A percentile compares a stretch with the other conserved stretches of the same genome.
Evolutionary conservation across 2,113 vertebrate genomes (phyloP).

Genomic region (Pangasianodon gigas): DNA sequence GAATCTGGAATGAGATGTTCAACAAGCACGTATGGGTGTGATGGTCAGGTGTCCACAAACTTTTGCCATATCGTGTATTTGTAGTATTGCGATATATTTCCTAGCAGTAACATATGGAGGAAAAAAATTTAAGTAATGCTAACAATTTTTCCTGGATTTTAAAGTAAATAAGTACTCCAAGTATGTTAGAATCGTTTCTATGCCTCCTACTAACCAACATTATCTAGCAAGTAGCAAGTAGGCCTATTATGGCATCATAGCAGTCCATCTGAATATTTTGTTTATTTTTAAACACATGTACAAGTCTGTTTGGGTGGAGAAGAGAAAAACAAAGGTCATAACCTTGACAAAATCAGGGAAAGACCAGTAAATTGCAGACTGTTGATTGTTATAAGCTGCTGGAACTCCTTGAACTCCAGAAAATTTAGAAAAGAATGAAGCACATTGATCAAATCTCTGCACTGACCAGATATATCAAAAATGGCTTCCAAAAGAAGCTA

Average conservation of each 20-base stretch:
- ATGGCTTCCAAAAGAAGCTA: neutral
- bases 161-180: too few species aligned
- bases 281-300: neutral
- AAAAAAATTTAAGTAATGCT: too few species aligned
- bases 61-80: neutral
- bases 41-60: too few species aligned
- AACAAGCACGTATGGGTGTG: too few species aligned
- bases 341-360: neutral
- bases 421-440: neutral
- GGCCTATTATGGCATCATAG: neutral
- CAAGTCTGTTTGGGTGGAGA: neutral
- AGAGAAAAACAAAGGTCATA: neutral
- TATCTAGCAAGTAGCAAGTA: neutral
- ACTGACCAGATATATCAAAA: neutral
- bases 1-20: too few species aligned
- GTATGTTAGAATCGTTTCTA: neutral
- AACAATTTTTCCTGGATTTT: neutral
- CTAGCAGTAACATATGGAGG: neutral
- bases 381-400: neutral
- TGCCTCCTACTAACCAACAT: neutral
- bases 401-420: neutral
- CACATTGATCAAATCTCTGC: neutral
- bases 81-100: too few species aligned
- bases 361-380: neutral
- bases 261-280: neutral